phyloP scores from a whole-genome alignment of 2,888 invertebrate genomes.

The Eupelmus urozonus region DNA sequence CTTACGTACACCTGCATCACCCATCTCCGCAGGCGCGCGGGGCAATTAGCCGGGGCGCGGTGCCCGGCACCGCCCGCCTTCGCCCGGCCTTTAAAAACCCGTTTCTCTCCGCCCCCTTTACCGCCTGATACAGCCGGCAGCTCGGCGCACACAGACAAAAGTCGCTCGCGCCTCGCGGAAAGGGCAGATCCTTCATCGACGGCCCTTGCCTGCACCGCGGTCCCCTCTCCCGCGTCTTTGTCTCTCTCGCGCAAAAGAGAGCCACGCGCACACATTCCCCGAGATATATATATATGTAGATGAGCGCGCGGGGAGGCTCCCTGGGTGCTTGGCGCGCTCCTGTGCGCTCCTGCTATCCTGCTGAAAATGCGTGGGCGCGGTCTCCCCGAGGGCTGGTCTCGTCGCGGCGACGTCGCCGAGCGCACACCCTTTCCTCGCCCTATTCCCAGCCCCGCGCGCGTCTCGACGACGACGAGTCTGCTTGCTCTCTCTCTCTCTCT shows the following conservation, averaged over 20 bases:
- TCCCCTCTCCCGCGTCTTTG: no score
- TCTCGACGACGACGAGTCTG: not conserved
- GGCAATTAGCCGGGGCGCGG: not conserved
- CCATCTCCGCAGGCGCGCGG: not conserved
- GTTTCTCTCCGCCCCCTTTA: constrained; percentile 62
- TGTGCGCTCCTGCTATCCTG: constrained; percentile 74
- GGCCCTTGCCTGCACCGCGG: constrained; percentile 3
- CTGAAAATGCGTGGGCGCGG: constrained; percentile 78
- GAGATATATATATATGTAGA: not conserved
- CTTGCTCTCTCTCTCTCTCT: not conserved
- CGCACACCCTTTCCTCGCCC: constrained; percentile 20
- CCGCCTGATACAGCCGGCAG: no score
- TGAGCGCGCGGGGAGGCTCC: constrained; percentile 8
- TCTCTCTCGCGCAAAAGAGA: no score
- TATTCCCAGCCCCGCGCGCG: not conserved
- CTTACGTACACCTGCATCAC: not conserved
- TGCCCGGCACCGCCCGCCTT: constrained; percentile 4
- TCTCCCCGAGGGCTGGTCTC: constrained; percentile 77
- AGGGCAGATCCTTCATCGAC: constrained; percentile 23
- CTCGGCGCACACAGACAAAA: no score
- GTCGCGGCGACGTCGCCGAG: constrained; percentile 5
- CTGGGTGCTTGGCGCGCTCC: constrained; percentile 69
- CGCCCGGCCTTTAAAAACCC: constrained; percentile 57
- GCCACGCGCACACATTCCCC: no score
- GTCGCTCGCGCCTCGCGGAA: not conserved